phyloP scores from a whole-genome alignment of 2,888 invertebrate genomes.

The Ectropis crepuscularia region DNA sequence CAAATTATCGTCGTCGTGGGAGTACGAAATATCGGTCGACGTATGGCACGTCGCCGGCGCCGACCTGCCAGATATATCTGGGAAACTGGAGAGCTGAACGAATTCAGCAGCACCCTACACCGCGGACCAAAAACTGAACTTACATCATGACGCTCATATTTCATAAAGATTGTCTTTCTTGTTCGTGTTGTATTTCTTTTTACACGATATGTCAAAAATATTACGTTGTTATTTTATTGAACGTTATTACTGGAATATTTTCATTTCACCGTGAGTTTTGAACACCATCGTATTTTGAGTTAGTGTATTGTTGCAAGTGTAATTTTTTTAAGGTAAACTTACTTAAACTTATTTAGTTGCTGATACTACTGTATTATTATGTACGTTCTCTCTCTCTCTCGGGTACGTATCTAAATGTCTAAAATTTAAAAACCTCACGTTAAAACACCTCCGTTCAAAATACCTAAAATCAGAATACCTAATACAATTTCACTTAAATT shows the following conservation, averaged over 20 bases:
- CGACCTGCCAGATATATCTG: constrained; percentile 64
- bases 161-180: constrained; percentile 41
- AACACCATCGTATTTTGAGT: neutral
- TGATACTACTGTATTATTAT: no score
- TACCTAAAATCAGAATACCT: no score
- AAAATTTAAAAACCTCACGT: no score
- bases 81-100: constrained; percentile 42
- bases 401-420: no score
- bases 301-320: no score
- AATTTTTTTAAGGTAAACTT: no score
- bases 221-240: neutral
- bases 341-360: no score
- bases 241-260: neutral
- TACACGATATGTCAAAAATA: neutral
- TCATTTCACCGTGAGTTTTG: no score
- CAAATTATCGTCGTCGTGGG: constrained; percentile 80
- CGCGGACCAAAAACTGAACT: constrained; percentile 35
- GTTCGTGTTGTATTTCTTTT: constrained; percentile 20
- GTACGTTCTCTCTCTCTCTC: no score
- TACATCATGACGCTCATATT: constrained; percentile 43
- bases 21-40: constrained; percentile 74
- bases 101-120: constrained; percentile 38
- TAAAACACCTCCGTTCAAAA: no score
- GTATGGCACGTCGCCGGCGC: constrained; percentile 56
- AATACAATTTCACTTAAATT: no score